Evolutionary conservation across 2,113 vertebrate genomes (phyloP), one percentile per base, ranked within the genome.

Genomic region (Corythornis madagascariensis): DNA sequence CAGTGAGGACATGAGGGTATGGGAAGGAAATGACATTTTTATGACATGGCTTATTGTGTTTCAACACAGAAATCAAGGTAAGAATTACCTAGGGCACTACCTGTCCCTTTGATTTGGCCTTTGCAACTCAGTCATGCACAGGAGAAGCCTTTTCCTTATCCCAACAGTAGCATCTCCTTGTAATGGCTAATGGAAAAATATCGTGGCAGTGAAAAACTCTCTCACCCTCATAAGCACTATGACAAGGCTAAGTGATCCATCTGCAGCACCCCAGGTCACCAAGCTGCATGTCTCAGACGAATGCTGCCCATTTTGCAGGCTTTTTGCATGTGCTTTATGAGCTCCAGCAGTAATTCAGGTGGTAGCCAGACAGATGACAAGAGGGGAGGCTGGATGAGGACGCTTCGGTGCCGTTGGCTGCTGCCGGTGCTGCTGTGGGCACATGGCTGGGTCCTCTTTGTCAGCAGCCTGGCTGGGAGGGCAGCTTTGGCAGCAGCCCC

Each of bases 351-450:
- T 14, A 33, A 20, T 29, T 7, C 64, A 10, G 47, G 47, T 6
- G 4, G 11, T 7, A 9, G 33, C 45, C 31, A 35, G 24, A 1
- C 4, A 42, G 56, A 8, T 9, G 9, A 28, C 28, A 45, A 6
- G 42, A 48, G 29, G 18, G 20, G 26, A 22, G 70, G 7, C 9
- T 9, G 57, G 45, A 26, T 16, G 61, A 31, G 33, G 19, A 16
- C 1, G 2, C 8, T 0, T 3, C 8, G 38, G 6, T 12, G 59
- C 28, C 0, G 9, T 24, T 19, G 18, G 25, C n/a, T 13, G 47
- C 20, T 6, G 2, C 1, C 0, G 9, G 17, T n/a, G 65, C 40
- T 4, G 16, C 67, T 0, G 2, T 9, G 31, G 22, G 25, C 1
- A 0, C 0, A 0, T 4, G 24, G 15, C 29, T 29, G 43, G 53